Percentiles rank a stretch among this genome's conserved stretches.
Conservation (phyloP, 2,797 vertebrate species). For the Coendou prehensilis region DNA sequence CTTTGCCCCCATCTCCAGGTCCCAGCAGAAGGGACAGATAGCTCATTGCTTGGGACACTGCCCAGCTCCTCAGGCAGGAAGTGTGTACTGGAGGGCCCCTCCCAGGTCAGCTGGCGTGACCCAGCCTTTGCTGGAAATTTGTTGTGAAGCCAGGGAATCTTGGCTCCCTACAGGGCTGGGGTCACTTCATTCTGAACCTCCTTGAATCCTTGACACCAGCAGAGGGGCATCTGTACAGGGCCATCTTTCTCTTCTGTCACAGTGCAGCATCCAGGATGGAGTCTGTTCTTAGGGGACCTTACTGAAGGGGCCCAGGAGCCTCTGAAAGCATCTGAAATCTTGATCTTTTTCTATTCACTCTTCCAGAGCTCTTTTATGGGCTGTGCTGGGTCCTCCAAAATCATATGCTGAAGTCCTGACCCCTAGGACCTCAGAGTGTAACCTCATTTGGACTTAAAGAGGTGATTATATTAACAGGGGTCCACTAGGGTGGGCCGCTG, state of each 20-base stretch:
- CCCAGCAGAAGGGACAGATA: not conserved
- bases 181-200: not conserved
- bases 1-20: not conserved
- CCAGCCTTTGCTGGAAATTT: not conserved
- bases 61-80: not conserved
- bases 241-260: too few relatives aligned
- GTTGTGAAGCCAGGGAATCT: not conserved
- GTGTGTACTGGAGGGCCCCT: too few relatives aligned
- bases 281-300: not conserved
- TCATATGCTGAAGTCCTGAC: not conserved
- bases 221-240: not conserved
- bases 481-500: not conserved
- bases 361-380: not conserved
- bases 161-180: fast-evolving
- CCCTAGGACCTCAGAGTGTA: not conserved
- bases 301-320: not conserved
- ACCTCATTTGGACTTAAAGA: not conserved
- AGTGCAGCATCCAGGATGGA: not conserved
- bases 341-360: too few relatives aligned
- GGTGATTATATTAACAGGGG: not conserved
- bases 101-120: not conserved
- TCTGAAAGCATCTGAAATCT: too few relatives aligned
- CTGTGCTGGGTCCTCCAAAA: not conserved
- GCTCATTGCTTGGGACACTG: not conserved
- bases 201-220: not conserved